phyloP scores from a whole-genome alignment of 2,113 vertebrate species.

The Sylvilagus bachmani region DNA sequence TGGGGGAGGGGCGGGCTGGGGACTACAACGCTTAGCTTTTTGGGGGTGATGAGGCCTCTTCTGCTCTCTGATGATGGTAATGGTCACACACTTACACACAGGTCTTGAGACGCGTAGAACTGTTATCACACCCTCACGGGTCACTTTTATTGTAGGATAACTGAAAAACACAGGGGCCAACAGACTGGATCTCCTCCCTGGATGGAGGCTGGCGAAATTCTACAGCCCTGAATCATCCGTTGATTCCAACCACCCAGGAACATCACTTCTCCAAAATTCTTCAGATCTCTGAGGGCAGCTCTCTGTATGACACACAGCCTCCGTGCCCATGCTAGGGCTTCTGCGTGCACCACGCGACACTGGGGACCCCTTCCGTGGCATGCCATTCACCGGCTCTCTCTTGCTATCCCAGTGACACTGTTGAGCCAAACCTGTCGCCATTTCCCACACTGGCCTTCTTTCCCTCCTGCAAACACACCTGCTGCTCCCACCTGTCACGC shows the following conservation, averaged over 20 bases:
- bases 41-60: not conserved
- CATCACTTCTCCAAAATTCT: constrained; percentile 27
- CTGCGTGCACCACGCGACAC: not conserved
- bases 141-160: not conserved
- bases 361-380: not conserved
- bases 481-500: not conserved
- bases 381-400: not conserved
- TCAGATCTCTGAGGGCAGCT: not conserved
- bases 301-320: not conserved
- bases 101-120: not conserved
- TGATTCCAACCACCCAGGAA: not conserved
- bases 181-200: not conserved
- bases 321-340: not conserved
- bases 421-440: not conserved
- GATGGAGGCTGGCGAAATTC: not conserved
- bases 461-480: not conserved
- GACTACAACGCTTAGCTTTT: not conserved
- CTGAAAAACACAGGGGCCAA: not conserved
- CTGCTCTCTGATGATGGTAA: not conserved
- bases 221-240: not conserved
- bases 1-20: not conserved
- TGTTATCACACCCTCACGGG: not conserved
- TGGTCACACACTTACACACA: constrained; percentile 25
- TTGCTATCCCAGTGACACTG: not conserved
- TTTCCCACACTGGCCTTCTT: not conserved